A percentile compares a stretch with the other conserved stretches of the same genome.
Evolutionary conservation across 2,113 vertebrate genomes (phyloP).

Genomic region (Corythornis madagascariensis): DNA sequence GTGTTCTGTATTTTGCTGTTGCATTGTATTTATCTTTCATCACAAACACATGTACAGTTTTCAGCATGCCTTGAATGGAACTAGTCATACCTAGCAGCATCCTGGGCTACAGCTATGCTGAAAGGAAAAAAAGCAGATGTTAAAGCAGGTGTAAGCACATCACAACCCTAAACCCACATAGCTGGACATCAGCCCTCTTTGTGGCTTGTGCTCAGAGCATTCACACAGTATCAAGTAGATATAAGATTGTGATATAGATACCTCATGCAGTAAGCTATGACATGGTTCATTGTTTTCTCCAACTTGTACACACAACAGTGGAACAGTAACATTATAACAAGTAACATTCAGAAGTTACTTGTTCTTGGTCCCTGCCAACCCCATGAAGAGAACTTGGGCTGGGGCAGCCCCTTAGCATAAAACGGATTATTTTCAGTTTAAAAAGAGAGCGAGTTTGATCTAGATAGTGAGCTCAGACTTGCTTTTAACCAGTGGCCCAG

Average conservation of each 20-base stretch:
- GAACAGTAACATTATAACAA: neutral
- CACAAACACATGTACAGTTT: neutral
- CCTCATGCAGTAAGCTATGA: neutral
- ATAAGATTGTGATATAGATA: neutral
- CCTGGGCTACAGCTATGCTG: neutral
- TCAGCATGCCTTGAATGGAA: neutral
- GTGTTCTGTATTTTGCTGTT: neutral
- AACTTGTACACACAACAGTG: neutral
- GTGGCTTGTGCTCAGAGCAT: neutral
- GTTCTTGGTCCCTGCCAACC: neutral
- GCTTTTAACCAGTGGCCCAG: neutral
- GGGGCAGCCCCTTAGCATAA: neutral
- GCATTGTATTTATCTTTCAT: neutral
- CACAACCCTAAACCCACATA: neutral
- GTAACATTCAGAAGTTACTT: neutral
- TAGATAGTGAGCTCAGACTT: neutral
- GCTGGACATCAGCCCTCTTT: neutral
- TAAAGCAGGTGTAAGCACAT: neutral
- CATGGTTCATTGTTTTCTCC: neutral
- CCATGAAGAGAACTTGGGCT: neutral
- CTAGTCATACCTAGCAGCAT: neutral
- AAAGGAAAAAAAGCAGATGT: neutral
- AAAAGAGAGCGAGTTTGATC: neutral
- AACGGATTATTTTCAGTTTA: neutral
- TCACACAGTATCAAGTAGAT: neutral